These are phyloP conservation scores for Volucella bombylans DNA, from an alignment of 2,888 invertebrate genomes.

Conservation along the genomic window DNA sequence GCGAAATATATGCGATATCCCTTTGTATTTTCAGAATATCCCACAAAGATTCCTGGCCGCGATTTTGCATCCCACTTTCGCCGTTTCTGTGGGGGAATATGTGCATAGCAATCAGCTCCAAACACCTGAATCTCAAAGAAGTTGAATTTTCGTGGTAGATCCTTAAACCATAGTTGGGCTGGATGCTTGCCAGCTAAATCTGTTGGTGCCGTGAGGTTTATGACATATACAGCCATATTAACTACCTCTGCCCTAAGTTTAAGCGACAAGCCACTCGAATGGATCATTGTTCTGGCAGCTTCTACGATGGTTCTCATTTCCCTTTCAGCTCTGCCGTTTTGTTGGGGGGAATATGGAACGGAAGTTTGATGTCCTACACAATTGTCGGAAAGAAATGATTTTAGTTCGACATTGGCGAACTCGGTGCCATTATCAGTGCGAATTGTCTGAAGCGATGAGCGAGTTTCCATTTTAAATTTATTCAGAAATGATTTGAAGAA, in stretches of 20 bases:
- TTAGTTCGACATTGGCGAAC: conserved; percentile 74
- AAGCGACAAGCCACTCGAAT: conserved; percentile 70
- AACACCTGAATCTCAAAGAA: conserved; percentile 76
- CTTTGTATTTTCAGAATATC: conserved; percentile 78
- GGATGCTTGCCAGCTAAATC: conserved; percentile 73
- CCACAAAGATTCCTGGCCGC: conserved; percentile 69
- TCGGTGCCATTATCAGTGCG: conserved; percentile 76
- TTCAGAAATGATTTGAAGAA: conserved; percentile 51
- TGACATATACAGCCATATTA: conserved; percentile 77
- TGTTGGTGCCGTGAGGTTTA: conserved; percentile 77
- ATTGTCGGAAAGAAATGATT: conserved; percentile 69
- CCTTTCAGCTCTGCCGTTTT: conserved; percentile 79
- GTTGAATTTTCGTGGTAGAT: conserved; percentile 10
- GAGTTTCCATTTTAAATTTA: conserved; percentile 73
- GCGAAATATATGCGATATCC: conserved; percentile 74
- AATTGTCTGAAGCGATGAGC: conserved; percentile 69
- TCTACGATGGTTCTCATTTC: conserved; percentile 79
- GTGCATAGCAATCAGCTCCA: conserved; percentile 78
- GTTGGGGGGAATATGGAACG: conserved; percentile 78
- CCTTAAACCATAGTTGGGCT: conserved; percentile 74
- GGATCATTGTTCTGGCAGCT: conserved; percentile 76
- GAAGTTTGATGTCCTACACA: conserved; percentile 69
- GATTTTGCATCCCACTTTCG: conserved; percentile 78
- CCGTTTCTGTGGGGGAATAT: conserved; percentile 75
- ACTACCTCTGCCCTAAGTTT: conserved; percentile 80